Evolutionary conservation across 92 coral and sea anemone species (phyloP).

Genomic region (Metridium senile): DNA sequence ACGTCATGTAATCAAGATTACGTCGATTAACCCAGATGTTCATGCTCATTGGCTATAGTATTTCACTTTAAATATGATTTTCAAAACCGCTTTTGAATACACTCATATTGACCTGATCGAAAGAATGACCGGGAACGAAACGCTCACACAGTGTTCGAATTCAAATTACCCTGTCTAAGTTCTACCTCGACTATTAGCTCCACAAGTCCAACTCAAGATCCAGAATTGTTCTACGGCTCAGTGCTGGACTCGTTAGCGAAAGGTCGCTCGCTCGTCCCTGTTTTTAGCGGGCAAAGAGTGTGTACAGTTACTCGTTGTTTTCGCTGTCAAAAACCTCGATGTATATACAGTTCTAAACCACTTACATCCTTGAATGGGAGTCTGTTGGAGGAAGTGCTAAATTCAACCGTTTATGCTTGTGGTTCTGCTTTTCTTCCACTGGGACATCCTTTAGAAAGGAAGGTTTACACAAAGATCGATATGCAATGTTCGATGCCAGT

Average conservation of each 20-base stretch:
- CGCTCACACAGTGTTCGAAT: neutral
- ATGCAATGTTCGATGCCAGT: conserved; percentile 39
- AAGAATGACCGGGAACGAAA: neutral
- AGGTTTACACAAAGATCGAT: conserved; percentile 38
- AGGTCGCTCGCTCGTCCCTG: conserved; percentile 27
- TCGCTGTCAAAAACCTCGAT: conserved; percentile 78
- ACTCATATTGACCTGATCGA: neutral
- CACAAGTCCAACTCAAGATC: conserved; percentile 12
- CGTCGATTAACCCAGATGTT: neutral
- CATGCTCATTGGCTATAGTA: neutral
- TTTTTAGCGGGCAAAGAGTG: conserved; percentile 60
- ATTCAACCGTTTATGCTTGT: conserved; percentile 59
- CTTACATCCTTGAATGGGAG: conserved; percentile 42
- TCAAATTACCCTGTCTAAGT: neutral
- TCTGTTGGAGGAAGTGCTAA: conserved; percentile 47
- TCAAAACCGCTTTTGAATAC: neutral
- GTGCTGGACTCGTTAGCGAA: neutral
- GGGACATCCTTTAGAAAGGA: conserved; percentile 51
- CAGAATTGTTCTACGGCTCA: neutral
- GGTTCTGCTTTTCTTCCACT: conserved; percentile 56
- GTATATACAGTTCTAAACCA: conserved; percentile 59
- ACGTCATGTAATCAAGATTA: too few species aligned
- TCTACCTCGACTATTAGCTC: conserved; percentile 3
- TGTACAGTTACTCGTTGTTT: conserved; percentile 53
- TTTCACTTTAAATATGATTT: neutral